A percentile compares a stretch with the other conserved stretches of the same genome.
Conservation (phyloP, 2,113 vertebrate species). For the Chaetops frenatus region DNA sequence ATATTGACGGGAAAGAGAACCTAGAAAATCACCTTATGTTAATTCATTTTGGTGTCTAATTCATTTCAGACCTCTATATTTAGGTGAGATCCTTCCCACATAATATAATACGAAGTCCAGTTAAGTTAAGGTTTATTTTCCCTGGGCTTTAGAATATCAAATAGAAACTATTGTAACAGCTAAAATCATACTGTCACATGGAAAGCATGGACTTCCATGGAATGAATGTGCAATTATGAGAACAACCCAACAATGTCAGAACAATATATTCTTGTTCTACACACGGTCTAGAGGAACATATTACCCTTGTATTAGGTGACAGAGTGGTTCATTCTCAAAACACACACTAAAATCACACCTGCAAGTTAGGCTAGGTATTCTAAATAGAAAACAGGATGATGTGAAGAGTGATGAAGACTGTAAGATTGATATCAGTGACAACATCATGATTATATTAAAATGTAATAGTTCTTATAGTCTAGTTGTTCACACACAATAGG, state of each 20-base stretch:
- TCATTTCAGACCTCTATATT: background rate
- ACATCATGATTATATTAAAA: background rate
- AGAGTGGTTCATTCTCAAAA: background rate
- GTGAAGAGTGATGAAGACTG: background rate
- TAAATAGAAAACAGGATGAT: background rate
- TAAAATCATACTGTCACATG: background rate
- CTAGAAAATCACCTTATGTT: background rate
- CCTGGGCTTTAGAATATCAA: background rate
- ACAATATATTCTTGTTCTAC: background rate
- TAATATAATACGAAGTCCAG: background rate
- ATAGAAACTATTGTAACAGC: background rate
- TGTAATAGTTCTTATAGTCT: background rate
- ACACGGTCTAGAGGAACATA: background rate
- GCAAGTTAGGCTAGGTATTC: background rate
- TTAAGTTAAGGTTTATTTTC: background rate
- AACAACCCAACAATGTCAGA: background rate
- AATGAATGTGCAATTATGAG: background rate
- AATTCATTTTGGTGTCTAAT: background rate
- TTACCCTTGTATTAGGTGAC: background rate
- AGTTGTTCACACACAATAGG: background rate
- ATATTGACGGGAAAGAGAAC: background rate
- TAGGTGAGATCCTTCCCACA: background rate
- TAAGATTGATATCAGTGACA: background rate
- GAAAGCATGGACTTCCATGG: background rate
- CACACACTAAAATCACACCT: background rate